A percentile compares a stretch with the other conserved stretches of the same genome.
phyloP scores from a whole-genome alignment of 2,113 vertebrate species.

The Proteles cristata region DNA sequence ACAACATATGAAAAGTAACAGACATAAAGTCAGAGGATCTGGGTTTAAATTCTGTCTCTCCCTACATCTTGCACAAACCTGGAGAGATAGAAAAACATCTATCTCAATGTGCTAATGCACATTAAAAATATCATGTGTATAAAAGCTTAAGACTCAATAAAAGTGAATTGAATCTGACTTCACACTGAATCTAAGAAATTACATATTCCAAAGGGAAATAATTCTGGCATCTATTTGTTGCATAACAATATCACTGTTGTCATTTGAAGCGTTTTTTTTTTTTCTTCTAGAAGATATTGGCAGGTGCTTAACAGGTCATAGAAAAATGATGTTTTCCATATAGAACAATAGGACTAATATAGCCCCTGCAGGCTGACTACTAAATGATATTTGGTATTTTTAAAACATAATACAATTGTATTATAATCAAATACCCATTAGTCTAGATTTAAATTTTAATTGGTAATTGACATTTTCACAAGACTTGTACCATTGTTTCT shows the following conservation, averaged over 20 bases:
- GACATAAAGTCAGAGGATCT: not conserved
- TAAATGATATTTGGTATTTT: slow-evolving; percentile 33
- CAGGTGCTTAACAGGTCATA: not conserved
- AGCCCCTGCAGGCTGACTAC: not conserved
- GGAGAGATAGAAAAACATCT: not conserved
- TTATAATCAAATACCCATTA: not conserved
- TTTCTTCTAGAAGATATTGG: not conserved
- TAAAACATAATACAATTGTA: not conserved
- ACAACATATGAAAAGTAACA: not conserved
- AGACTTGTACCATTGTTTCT: not conserved
- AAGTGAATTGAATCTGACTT: slow-evolving; percentile 46
- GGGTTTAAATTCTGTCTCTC: not conserved
- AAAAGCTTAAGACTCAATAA: slow-evolving; percentile 36
- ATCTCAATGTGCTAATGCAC: not conserved
- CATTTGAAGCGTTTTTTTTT: not conserved
- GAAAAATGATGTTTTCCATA: not conserved
- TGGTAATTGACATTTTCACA: slow-evolving; percentile 48
- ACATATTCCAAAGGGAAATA: slow-evolving; percentile 21
- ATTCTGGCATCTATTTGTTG: not conserved
- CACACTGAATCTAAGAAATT: not conserved
- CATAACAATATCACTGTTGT: not conserved
- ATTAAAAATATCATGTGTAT: not conserved
- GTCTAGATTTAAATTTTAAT: slow-evolving; percentile 49
- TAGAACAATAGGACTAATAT: not conserved
- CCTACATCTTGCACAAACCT: not conserved